phyloP scores from a whole-genome alignment of 2,888 invertebrate genomes.

The Philopedon plagiatum region DNA sequence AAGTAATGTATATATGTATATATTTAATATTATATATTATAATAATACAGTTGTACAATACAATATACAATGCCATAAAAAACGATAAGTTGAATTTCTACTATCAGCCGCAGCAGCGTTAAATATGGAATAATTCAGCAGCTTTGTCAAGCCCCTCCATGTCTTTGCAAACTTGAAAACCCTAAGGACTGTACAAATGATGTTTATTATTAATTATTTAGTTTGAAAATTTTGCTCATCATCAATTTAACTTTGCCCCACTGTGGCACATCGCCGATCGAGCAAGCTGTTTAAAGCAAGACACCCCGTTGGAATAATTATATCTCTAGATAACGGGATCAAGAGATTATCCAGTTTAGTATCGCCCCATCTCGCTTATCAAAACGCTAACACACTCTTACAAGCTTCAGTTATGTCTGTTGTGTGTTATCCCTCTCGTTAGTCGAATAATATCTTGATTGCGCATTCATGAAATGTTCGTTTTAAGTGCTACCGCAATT shows the following conservation, averaged over 20 bases:
- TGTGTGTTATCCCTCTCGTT: constrained; percentile 57
- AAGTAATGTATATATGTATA: too few relatives aligned
- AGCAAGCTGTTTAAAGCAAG: constrained; percentile 70
- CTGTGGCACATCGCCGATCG: constrained; percentile 59
- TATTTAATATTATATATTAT: too few relatives aligned
- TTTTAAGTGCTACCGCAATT: constrained; percentile 39
- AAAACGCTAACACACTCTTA: constrained; percentile 65
- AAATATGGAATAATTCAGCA: too few relatives aligned
- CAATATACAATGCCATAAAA: too few relatives aligned
- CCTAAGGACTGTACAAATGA: too few relatives aligned
- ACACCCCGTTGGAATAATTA: constrained; percentile 71
- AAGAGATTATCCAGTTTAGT: constrained; percentile 69
- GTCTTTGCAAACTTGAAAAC: too few relatives aligned
- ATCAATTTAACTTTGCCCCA: neutral
- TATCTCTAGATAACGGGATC: constrained; percentile 70
- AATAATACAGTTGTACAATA: too few relatives aligned
- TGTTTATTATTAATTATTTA: too few relatives aligned
- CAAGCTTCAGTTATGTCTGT: constrained; percentile 60
- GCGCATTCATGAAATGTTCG: constrained; percentile 55
- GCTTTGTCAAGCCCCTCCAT: too few relatives aligned
- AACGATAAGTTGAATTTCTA: too few relatives aligned
- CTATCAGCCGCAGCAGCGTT: too few relatives aligned
- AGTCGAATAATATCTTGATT: constrained; percentile 63
- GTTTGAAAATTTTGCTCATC: neutral
- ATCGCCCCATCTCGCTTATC: constrained; percentile 67